Base-by-base conservation (phyloP, 2,888 invertebrate genomes). In the Dryomyza anilis region DNA sequence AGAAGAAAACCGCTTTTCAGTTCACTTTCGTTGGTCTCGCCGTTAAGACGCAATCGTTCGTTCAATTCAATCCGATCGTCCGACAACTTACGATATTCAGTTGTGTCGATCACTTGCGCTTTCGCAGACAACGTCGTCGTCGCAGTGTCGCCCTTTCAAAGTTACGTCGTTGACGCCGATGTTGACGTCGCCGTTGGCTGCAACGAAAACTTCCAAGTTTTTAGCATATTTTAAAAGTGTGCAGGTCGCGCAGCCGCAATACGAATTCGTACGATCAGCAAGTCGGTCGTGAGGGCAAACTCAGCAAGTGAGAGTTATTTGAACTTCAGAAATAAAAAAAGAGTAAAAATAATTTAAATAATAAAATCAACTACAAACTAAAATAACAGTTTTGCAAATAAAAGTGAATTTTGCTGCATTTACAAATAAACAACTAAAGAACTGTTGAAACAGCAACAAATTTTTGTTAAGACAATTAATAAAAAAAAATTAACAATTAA, bases 231-330 rank as follows among this genome's bases (percentile, higher is more conserved):
- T 78, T 78, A 79, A 72, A 76, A 76, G 71, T 74, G 77, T 66
- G 74, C 73, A 75, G 72, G 80, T 76, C 76, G 80, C 81, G 76
- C 78, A 78, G 75, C 74, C 79, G 77, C 78, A 79, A 79, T 80
- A 79, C 78, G 75, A 76, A 73, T 72, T 71, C 73, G 79, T 75
- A 76, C 78, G 72, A 77, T 78, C 79, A 72, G 70, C 73, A 73
- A 75, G 74, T 72, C 77, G 76, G 81, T 78, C 4, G 43, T 19
- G n/a, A n/a, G n/a, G n/a, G n/a, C n/a, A n/a, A n/a, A n/a, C n/a
- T n/a, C n/a, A n/a, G n/a, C n/a, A n/a, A n/a, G n/a, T n/a, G n/a
- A n/a, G n/a, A n/a, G n/a, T n/a, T n/a, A n/a, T n/a, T n/a, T n/a
- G n/a, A n/a, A n/a, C n/a, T n/a, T n/a, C n/a, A n/a, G n/a, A n/a